Evolutionary conservation across 2,113 vertebrate genomes (phyloP).

Genomic region (Puntigrus tetrazona): DNA sequence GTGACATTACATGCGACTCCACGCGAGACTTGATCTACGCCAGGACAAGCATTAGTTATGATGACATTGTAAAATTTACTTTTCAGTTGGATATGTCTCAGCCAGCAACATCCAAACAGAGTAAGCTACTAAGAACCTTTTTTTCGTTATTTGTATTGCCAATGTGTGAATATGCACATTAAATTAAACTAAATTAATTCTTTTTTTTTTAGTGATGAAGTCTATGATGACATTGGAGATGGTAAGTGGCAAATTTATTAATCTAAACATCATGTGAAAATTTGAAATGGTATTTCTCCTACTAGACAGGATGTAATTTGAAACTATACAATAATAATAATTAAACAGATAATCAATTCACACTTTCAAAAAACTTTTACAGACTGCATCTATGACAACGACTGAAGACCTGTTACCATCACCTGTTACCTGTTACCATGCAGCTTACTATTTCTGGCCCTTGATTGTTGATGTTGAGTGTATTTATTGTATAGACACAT

Average conservation of each 20-base stretch:
- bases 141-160: neutral
- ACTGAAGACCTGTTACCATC: slow-evolving; percentile 59
- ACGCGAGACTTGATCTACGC: neutral
- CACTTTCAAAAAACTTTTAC: slow-evolving; percentile 29
- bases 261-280: neutral
- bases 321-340: neutral
- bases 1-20: slow-evolving; percentile 56
- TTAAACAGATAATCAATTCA: neutral
- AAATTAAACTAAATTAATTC: neutral
- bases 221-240: slow-evolving; percentile 91
- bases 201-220: slow-evolving; percentile 83
- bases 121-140: slow-evolving; percentile 76
- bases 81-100: slow-evolving; percentile 87
- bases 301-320: neutral
- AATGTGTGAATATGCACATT: neutral
- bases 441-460: neutral
- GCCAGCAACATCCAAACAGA: slow-evolving; percentile 74
- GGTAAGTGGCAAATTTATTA: slow-evolving; percentile 72
- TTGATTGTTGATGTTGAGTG: neutral
- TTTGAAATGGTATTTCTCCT: neutral
- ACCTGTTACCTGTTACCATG: neutral
- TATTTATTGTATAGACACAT: slow-evolving; percentile 34
- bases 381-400: slow-evolving; percentile 80
- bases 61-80: slow-evolving; percentile 50
- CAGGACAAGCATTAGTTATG: neutral